These are phyloP conservation scores for Drosophila takahashii DNA, from an alignment of 1,140 invertebrate species.

Conservation along the genomic window DNA sequence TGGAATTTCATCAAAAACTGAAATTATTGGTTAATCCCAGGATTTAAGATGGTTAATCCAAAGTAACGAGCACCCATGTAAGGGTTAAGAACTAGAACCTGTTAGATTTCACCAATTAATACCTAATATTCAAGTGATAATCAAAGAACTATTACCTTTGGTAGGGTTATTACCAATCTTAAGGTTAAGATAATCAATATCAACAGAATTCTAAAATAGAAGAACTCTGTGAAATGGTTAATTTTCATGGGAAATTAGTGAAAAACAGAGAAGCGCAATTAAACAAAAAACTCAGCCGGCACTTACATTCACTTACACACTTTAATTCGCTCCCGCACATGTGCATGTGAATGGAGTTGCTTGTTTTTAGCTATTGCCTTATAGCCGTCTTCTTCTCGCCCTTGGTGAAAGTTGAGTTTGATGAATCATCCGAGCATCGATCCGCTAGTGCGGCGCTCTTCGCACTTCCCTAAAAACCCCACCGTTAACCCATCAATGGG, in stretches of 20 bases:
- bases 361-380: conserved; percentile 18
- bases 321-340: neutral
- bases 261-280: neutral
- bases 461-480: conserved; percentile 1
- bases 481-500: conserved; percentile 13
- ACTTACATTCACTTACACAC: neutral
- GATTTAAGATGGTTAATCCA: no score
- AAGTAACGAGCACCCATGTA: no score
- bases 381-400: conserved; percentile 18
- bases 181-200: no score
- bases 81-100: neutral
- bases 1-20: no score
- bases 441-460: conserved; percentile 13
- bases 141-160: no score
- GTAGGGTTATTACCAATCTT: no score
- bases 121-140: no score
- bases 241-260: neutral
- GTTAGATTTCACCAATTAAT: conserved; percentile 1
- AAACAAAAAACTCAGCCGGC: conserved; percentile 15
- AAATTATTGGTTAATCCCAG: neutral
- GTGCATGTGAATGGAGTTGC: conserved; percentile 53
- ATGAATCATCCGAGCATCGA: conserved; percentile 58
- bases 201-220: no score
- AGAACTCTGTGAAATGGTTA: no score
- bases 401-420: conserved; percentile 55